These are phyloP conservation scores for Lanistes nyassanus DNA, from an alignment of 1,140 invertebrate genomes.

Conservation along the genomic window DNA sequence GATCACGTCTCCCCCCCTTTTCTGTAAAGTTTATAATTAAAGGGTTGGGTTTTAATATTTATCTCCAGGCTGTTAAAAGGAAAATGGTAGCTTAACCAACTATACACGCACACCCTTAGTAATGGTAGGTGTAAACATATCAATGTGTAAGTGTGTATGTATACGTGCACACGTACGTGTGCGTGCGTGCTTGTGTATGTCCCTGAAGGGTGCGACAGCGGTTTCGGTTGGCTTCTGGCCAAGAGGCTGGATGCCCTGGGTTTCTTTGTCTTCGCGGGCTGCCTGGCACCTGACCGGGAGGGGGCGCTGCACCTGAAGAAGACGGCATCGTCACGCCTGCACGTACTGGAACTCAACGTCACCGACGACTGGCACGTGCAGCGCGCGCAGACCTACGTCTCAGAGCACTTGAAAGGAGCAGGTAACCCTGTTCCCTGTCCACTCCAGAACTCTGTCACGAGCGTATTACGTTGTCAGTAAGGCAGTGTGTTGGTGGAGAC, in stretches of 20 bases:
- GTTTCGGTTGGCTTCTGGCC: slow-evolving; percentile 63
- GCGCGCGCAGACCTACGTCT: slow-evolving; percentile 46
- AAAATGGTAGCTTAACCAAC: no score
- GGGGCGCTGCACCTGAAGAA: slow-evolving; percentile 63
- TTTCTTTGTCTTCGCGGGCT: slow-evolving; percentile 73
- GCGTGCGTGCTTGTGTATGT: no score
- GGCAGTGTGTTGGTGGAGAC: no score
- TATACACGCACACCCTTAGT: no score
- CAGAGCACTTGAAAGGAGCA: slow-evolving; percentile 46
- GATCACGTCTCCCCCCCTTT: no score
- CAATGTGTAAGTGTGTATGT: not conserved
- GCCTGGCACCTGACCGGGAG: slow-evolving; percentile 71
- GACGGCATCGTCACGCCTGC: slow-evolving; percentile 51
- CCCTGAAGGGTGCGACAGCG: slow-evolving; percentile 61
- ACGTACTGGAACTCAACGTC: slow-evolving; percentile 53
- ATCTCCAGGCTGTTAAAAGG: no score
- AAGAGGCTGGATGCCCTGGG: slow-evolving; percentile 62
- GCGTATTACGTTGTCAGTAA: no score
- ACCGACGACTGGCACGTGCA: slow-evolving; percentile 57
- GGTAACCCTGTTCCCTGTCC: slow-evolving; percentile 30
- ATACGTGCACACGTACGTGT: not conserved
- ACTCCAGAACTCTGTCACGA: no score
- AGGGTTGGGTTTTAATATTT: no score
- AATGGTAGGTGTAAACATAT: no score
- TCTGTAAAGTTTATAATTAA: no score